Base-by-base conservation (phyloP, 2,888 invertebrate genomes). In the Tiliacea citrago region DNA sequence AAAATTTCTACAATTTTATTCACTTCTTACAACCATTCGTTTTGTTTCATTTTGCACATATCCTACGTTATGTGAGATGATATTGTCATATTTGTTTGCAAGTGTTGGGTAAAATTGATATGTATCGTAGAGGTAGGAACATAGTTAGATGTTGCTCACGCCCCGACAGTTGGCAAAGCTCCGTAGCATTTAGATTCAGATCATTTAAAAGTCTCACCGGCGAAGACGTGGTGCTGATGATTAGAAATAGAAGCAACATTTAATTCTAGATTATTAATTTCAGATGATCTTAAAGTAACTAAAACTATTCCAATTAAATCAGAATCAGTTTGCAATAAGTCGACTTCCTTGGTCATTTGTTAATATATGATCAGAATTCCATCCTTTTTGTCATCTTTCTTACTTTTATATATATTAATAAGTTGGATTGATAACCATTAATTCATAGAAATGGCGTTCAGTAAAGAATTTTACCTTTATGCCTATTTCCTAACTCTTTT, bases 81-180 rank as follows among this genome's bases (percentile, higher is more conserved):
- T 68, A 75, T 62, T 77, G 66, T 77, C 70, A 72, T 79, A 79
- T 77, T 73, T n/a, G n/a, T n/a, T 79, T 69, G 49, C 58, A 72
- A 78, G 55, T 82, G 80, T 86, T 84, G 85, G 85, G 78, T 88
- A 87, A 87, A 89, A 86, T 80, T 85, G 79, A 84, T 81, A 85
- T 84, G 84, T 76, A 77, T 84, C 79, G 82, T 81, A 89, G 87
- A 90, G 88, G 89, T 89, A 88, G 83, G 77, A 86, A 90, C 88
- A 92, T 90, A 92, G 91, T 90, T 85, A 89, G 88, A 88, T 75
- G 87, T 90, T 88, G 90, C 90, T 90, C 89, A 90, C 85, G 84
- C 84, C 88, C 86, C 89, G 88, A 91, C 89, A 91, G 90, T 95
- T 95, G 95, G 95, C 95, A 95, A 86, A 91, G 93, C 82, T 93